Evolutionary conservation across 1,140 invertebrate genomes (phyloP).

Genomic region (Drosophila busckii): DNA sequence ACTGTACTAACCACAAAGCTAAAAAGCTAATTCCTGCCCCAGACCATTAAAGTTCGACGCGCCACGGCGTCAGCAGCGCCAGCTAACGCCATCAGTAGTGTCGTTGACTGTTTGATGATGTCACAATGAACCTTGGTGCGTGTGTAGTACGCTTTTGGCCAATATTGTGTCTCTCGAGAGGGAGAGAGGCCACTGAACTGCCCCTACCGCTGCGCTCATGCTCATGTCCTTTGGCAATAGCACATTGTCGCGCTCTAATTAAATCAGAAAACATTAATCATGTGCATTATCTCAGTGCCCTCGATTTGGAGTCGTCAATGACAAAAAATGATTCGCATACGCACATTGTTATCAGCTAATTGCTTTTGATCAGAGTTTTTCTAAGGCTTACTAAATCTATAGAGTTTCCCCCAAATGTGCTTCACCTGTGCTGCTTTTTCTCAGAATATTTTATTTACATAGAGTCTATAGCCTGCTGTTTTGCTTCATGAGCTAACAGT

Average conservation of each 20-base stretch:
- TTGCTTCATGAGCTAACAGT: too few species aligned
- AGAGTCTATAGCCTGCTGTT: too few species aligned
- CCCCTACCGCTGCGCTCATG: background rate
- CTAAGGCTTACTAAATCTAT: too few species aligned
- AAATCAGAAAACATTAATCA: constrained; percentile 63
- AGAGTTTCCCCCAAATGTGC: too few species aligned
- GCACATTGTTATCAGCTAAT: constrained; percentile 47
- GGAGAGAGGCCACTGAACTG: constrained; percentile 10
- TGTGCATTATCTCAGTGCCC: constrained; percentile 52
- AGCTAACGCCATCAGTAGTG: constrained; percentile 40
- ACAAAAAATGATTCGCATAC: constrained; percentile 27
- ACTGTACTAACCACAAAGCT: constrained; percentile 41
- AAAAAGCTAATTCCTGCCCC: constrained; percentile 66
- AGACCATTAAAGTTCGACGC: constrained; percentile 63
- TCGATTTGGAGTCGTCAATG: constrained; percentile 25
- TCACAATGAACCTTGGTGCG: constrained; percentile 60
- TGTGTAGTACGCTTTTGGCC: background rate
- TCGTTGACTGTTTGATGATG: constrained; percentile 71
- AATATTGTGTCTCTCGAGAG: constrained; percentile 22
- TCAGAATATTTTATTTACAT: too few species aligned
- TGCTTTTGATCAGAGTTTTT: too few species aligned
- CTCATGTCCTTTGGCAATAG: too few species aligned
- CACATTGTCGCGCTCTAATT: constrained; percentile 45
- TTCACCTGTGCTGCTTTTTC: too few species aligned
- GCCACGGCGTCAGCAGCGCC: constrained; percentile 17